Base-by-base conservation (phyloP, 2,113 vertebrate genomes). In the Corythaixoides concolor region DNA sequence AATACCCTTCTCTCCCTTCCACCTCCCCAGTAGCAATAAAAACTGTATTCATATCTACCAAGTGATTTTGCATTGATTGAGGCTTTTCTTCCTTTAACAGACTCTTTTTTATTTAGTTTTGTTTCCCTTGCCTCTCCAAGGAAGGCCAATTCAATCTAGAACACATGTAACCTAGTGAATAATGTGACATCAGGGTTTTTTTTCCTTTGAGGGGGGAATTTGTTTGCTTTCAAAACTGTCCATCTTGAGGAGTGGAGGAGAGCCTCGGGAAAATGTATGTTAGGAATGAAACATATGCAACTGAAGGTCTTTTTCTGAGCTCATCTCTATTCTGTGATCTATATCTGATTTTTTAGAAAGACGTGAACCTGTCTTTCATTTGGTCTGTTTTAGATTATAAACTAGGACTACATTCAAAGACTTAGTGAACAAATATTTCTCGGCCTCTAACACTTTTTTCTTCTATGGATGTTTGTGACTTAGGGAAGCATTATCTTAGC, bases 11-110 rank as follows among this genome's bases (percentile, higher is more conserved):
- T 32, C 33, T 55, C 6, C 6, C 8, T 45, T 12, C 14, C 16
- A 10, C 21, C 6, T 9, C 3, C 9, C 5, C 15, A 10, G 21
- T 4, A 59, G 8, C 24, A 67, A 16, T 53, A 81, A 89, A 62
- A 77, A 18, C 8, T 39, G 6, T 41, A 80, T 96, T 97, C 45
- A 32, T 95, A 90, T 96, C 90, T 96, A 88, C 81, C 70, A 92
- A 92, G 52, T 87, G 53, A 23, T 85, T 97, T 95, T 95, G 43
- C 63, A 72, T 43, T 89, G 79, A 52, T 68, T 6, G 28, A 82
- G 27, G 22, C 60, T 95, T 89, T 91, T 84, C 79, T 59, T 85
- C 37, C 70, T 85, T 77, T 88, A 62, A 75, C 63, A 87, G 15
- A 16, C 70, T 77, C 0, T 45, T 83, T 80, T 94, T 88, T 92